A percentile compares a stretch with the other conserved stretches of the same genome.
Conservation (phyloP, 2,888 invertebrate genomes). For the Dendrolimus houi region DNA sequence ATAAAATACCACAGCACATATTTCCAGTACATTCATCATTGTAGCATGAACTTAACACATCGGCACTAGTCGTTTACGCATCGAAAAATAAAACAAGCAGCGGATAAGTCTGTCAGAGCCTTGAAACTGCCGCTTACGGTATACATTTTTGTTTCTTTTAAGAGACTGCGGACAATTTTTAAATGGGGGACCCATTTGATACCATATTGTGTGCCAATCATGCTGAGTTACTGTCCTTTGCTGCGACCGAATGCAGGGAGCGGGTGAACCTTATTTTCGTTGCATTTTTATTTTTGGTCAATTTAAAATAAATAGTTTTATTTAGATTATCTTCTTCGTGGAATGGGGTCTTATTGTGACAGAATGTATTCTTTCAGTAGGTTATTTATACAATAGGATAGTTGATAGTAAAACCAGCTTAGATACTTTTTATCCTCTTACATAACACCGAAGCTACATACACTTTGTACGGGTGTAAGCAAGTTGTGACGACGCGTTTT, state of each 20-base stretch:
- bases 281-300: slow-evolving; percentile 55
- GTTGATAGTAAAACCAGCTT: too few relatives aligned
- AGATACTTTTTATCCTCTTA: too few relatives aligned
- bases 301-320: slow-evolving; percentile 64
- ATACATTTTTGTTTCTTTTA: slow-evolving; percentile 44
- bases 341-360: not conserved
- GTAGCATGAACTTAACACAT: not conserved
- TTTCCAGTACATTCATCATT: not conserved
- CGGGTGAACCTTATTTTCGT: slow-evolving; percentile 63
- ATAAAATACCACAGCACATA: not conserved
- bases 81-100: not conserved
- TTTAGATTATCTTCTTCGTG: slow-evolving; percentile 37
- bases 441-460: too few relatives aligned
- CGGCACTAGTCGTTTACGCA: not conserved
- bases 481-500: too few relatives aligned
- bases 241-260: slow-evolving; percentile 60
- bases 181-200: slow-evolving; percentile 71
- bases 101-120: not conserved
- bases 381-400: too few relatives aligned
- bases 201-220: slow-evolving; percentile 77
- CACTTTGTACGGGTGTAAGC: too few relatives aligned
- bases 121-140: slow-evolving; percentile 27
- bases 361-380: not conserved
- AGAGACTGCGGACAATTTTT: slow-evolving; percentile 63
- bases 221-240: slow-evolving; percentile 74